Evolutionary conservation across 2,113 vertebrate species (phyloP), one percentile per base, ranked within the genome.

Genomic region (Pantherophis guttatus): DNA sequence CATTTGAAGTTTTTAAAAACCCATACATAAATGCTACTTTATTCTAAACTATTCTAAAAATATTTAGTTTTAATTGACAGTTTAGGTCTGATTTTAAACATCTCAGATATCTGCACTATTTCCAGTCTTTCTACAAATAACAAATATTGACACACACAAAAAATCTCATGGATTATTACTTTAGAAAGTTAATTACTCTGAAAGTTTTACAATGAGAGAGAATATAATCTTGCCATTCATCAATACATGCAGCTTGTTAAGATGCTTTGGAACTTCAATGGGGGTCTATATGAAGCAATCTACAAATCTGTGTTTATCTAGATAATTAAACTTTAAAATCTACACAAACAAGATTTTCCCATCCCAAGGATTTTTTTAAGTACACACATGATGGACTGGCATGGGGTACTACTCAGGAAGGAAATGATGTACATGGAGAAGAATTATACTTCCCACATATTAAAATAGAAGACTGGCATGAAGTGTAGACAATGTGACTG

Each of bases 401-500:
- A 52, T 15, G n/a, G 50, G 5, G 9, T 50, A 21, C 29, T 53
- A 17, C 24, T 62, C 48, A 62, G 29, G 50, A 91, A 86, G 70
- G 87, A 81, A 62, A 70, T 39, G 29, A 52, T 23, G 15, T 44
- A 59, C 53, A 65, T 33, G 89, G 44, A 85, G 29, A 19, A 50
- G 33, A 87, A 91, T 59, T 55, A 54, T 55, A 39, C 55, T 62
- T 21, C 23, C 29, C 15, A 15, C n/a, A 5, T 10, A 9, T 85
- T 91, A 88, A 91, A 88, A 85, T 89, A 93, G 29, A 91, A 91
- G 39, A 50, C 15, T 58, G 53, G 50, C 81, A 87, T 23, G 26
- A 88, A 24, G 26, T 23, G 3, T 29, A 59, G 55, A 86, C 12
- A 92, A 59, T 13, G 88, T 39, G 57, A 58, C 29, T 52, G 88